Base-by-base conservation (phyloP, 2,113 vertebrate genomes). In the Lota lota region DNA sequence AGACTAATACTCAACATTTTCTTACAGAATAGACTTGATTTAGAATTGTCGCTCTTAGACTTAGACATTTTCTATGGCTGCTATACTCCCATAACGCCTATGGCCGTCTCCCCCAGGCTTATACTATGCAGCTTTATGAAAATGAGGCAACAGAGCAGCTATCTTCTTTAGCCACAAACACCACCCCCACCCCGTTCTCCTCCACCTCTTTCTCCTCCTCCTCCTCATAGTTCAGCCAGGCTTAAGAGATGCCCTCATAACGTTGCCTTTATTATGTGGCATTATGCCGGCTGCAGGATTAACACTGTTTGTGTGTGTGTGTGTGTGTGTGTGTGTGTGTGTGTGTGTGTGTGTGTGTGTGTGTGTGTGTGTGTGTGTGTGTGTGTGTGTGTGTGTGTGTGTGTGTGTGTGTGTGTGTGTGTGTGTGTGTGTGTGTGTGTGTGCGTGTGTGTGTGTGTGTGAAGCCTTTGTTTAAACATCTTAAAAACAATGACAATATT, bases 61-160 rank as follows among this genome's bases (percentile, higher is more conserved):
- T 11, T 47, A 14, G 40, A n/a, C 40, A 47, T 5, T 47, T 5
- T 5, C 40, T 2, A 14, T 70, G 65, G 66, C 72, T 66, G 61
- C 63, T 68, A 68, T 40, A 67, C 21, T 73, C 61, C 12, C 59
- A 47, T 69, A 69, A 71, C 63, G 69, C 77, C 51, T 17, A 62
- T 1, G 72, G 51, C 79, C 54, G 69, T 73, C 64, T 71, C 67
- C 20, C 73, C 68, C 60, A 12, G 47, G 66, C 74, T 81, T 62
- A 87, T 83, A 83, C 86, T 89, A 90, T 91, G 85, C 82, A 83
- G 81, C 69, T 82, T 82, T 85, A 87, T 90, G 72, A 82, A 89
- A 90, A 91, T 87, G 65, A 88, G 78, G 69, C 64, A 68, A 66
- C 78, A 73, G 70, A 86, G 36, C 64, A 70, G 69, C 59, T 67